Evolutionary conservation across 2,888 invertebrate species (phyloP).

Genomic region (Catonia carolina): DNA sequence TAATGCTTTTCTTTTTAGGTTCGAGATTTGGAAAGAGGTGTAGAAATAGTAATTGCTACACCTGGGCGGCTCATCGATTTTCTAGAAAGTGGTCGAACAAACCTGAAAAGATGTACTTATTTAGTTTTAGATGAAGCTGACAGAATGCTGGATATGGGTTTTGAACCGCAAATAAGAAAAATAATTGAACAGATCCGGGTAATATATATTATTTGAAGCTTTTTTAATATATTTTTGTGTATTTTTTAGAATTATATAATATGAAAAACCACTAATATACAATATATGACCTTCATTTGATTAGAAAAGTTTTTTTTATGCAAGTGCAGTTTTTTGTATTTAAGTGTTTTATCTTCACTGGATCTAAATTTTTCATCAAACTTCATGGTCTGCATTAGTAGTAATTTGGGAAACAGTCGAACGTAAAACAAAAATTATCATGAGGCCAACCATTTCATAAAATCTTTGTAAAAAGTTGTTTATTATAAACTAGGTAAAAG

Average conservation of each 20-base stretch:
- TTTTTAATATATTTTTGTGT: not conserved
- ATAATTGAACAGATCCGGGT: slow-evolving; percentile 86
- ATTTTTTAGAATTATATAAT: not conserved
- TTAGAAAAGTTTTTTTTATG: too few species aligned
- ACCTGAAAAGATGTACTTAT: slow-evolving; percentile 73
- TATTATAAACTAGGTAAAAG: too few species aligned
- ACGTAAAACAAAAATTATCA: too few species aligned
- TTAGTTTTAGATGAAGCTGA: slow-evolving; percentile 92
- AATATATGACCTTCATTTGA: too few species aligned
- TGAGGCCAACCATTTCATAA: too few species aligned
- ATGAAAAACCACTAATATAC: too few species aligned
- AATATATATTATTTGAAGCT: slow-evolving; percentile 32
- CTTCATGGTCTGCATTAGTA: too few species aligned
- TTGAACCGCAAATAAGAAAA: slow-evolving; percentile 94
- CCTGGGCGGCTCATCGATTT: slow-evolving; percentile 94
- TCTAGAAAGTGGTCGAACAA: slow-evolving; percentile 69
- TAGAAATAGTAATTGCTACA: slow-evolving; percentile 93
- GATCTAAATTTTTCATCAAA: too few species aligned
- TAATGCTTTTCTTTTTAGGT: slow-evolving; percentile 32
- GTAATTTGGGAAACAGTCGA: too few species aligned
- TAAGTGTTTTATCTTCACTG: too few species aligned
- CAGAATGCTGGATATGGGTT: slow-evolving; percentile 98
- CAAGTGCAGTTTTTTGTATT: too few species aligned
- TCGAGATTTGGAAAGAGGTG: slow-evolving; percentile 63
- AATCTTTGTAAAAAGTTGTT: too few species aligned